Evolutionary conservation across 2,797 vertebrate genomes (phyloP), one percentile per base, ranked within the genome.

Genomic region (Spea hammondii): DNA sequence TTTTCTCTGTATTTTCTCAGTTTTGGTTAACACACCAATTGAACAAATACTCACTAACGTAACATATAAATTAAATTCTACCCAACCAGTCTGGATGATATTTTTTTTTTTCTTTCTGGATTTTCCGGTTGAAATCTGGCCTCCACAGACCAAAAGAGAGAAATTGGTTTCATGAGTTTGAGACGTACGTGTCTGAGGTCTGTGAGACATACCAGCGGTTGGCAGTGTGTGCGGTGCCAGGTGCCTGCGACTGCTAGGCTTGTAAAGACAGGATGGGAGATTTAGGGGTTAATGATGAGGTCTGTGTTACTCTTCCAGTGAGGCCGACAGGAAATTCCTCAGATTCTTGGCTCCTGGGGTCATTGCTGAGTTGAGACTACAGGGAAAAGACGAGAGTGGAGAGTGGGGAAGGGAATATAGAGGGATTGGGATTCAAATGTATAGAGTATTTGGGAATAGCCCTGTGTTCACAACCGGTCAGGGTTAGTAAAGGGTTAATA

Each of bases 291-390:
- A 70, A 84, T 55, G 87, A 84, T 79, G 82, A 78, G 84, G 81
- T 0, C 76, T 85, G 79, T 85, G 59, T 69, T 60, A 49, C 67
- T 67, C 72, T 71, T 73, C 72, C 80, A 86, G 83, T 85, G 88
- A 90, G 88, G 88, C 79, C 51, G 84, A 87, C 91, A 92, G 91
- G 91, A 92, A 92, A 92, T 92, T 92, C 90, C 88, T 90, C 83
- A 84, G 86, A 92, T 92, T 92, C 91, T 89, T 89, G 88, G 86
- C 88, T 82, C 75, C 86, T 92, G 85, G 90, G 89, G 89, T 92
- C 91, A 92, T 87, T 80, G 89, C 87, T 79, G 86, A 86, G 89
- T 74, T 53, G 75, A 74, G 87, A 89, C 90, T 71, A 68, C 79
- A 89, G 84, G 89, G 88, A 84, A 82, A 83, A 72, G 80, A 6